Evolutionary conservation across 92 coral and sea anemone genomes (phyloP), one percentile per base, ranked within the genome.

Genomic region (Phymanthus crucifer): DNA sequence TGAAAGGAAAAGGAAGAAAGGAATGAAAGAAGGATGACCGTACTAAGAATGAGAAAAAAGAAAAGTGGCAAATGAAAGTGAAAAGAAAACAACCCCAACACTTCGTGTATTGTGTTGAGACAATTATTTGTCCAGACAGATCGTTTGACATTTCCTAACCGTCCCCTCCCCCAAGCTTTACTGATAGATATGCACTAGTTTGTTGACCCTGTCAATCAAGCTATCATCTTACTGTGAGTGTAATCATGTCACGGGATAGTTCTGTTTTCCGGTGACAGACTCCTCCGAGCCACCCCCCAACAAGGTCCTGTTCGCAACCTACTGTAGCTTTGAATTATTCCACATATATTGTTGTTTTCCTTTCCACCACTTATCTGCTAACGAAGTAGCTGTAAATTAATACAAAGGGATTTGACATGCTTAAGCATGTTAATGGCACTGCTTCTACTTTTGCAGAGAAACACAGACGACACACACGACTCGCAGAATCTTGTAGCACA

Each of bases 401-500:
- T 61, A 10, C 26, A 27, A 26, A 5, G 14, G 10, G 36, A 24
- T 27, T 26, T 27, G 40, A 1, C 26, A 77, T 77, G 81, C 40
- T 77, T 26, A 77, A 77, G 21, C 81, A 77, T 38, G 81, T 61
- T 77, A 77, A 77, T 40, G 81, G 81, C 2, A 64, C 72, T 58
- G 47, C 81, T 16, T 77, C 81, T 64, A 33, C 72, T 64, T 33
- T 77, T 65, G 69, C 81, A 77, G 81, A 77, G 68, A 61, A 43
- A 10, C 72, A 64, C 0, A 37, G 72, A 7, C 37, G 56, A 16
- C 79, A 82, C 37, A 31, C 64, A n/a, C 79, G 80, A 9, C 86
- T 82, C 1, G 79, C 45, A 34, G 86, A 82, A 65, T 82, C 86
- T 26, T 74, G 86, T 35, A 82, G 79, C 68, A 61, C 86, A 16